These are phyloP conservation scores for Argyrosomus regius DNA, from an alignment of 2,797 vertebrate genomes.

Conservation along the genomic window DNA sequence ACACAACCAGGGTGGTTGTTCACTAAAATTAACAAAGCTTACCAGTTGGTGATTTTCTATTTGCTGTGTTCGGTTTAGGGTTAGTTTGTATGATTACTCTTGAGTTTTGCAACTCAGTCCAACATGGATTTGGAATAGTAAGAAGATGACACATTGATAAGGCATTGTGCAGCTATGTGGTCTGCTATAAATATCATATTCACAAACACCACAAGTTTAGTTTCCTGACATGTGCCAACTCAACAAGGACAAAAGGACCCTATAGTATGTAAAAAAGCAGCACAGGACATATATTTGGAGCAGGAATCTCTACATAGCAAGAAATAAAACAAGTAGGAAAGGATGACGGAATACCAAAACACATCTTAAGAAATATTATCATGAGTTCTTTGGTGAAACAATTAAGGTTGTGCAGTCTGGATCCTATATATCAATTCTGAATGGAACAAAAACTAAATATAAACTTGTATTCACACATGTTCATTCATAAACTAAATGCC, in stretches of 20 bases:
- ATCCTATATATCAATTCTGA: not conserved
- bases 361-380: not conserved
- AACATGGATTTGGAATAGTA: not conserved
- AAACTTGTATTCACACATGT: not conserved
- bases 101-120: slow-evolving; percentile 3
- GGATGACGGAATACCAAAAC: not conserved
- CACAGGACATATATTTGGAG: slow-evolving; percentile 2
- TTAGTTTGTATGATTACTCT: not conserved
- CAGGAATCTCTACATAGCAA: not conserved
- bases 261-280: not conserved
- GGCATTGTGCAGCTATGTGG: not conserved
- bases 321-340: not conserved
- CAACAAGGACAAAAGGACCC: slow-evolving; percentile 6
- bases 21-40: not conserved
- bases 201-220: slow-evolving; percentile 22
- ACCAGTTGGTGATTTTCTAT: not conserved
- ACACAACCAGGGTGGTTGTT: not conserved
- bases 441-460: not conserved
- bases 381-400: not conserved
- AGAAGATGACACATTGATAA: slow-evolving; percentile 20
- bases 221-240: slow-evolving; percentile 9
- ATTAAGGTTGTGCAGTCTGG: not conserved
- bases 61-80: not conserved
- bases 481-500: slow-evolving; percentile 16
- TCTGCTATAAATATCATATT: slow-evolving; percentile 39